Evolutionary conservation across 2,888 invertebrate species (phyloP), one percentile per base, ranked within the genome.

Genomic region (Oscheius onirici): DNA sequence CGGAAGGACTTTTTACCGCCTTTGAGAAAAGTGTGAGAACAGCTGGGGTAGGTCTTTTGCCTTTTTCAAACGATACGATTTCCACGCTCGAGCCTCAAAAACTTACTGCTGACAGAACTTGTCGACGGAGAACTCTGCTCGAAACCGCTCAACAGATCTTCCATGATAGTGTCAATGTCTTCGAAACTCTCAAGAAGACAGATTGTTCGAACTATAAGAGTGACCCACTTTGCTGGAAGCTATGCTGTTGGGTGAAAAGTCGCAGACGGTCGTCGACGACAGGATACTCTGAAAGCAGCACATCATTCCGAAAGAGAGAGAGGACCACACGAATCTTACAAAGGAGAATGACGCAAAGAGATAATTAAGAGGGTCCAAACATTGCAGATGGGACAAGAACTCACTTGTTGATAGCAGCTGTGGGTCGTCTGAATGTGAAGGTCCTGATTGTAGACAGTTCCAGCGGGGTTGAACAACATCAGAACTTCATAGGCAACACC

Each of bases 111-210:
- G 51, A 26, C 43, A n/a, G 58, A 58, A 17, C 49, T 28, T 1
- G 63, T 49, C 63, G 63, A 63, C 15, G 57, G 57, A 15, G 69
- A 69, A 26, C 54, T 58, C 15, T 69, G 57, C 57, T 69, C 69
- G 41, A 69, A 69, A 2, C 69, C 58, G 44, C 34, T 69, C 26
- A 69, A 40, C 22, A 69, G 34, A 22, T 69, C 69, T 34, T 69
- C 69, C 69, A 69, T 69, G 44, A 69, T 69, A 20, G 60, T 20
- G 24, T 69, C 69, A 24, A 69, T 58, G 52, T 69, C 69, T 58
- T 69, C 69, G 17, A 66, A 40, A n/a, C 66, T 66, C 66, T 66
- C 41, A 17, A 41, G 15, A 58, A 28, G 34, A 6, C 34, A 34
- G 34, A 34, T 34, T 34, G 5, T 34, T 34, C 34, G 8, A 34